Percentiles rank a stretch among this genome's conserved stretches.
phyloP scores from a whole-genome alignment of 2,113 vertebrate species.

The Leiothrix lutea region DNA sequence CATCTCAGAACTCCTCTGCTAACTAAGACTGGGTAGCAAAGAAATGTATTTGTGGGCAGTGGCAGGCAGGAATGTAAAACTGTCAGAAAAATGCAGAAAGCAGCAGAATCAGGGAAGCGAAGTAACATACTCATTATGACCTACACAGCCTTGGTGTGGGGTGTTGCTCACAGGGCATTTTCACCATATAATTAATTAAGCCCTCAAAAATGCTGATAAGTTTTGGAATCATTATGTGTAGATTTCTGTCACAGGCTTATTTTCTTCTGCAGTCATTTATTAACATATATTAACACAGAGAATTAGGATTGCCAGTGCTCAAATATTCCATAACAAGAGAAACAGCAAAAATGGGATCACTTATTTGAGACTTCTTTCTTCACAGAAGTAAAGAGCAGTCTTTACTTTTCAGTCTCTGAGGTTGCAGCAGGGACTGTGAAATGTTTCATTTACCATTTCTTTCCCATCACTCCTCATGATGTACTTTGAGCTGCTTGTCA shows the following conservation, averaged over 20 bases:
- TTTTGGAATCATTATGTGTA: neutral
- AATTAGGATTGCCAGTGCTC: neutral
- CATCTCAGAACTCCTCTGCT: neutral
- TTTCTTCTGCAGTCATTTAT: neutral
- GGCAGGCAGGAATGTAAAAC: neutral
- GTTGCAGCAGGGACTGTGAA: neutral
- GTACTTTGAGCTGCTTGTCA: neutral
- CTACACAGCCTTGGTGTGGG: neutral
- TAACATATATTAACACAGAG: neutral
- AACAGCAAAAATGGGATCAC: neutral
- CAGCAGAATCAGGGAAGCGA: neutral
- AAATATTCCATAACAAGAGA: neutral
- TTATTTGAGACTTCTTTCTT: neutral
- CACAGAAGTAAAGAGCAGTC: neutral
- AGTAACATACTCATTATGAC: neutral
- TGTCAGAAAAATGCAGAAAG: neutral
- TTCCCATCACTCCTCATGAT: neutral
- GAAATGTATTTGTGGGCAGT: neutral
- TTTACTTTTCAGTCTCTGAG: neutral
- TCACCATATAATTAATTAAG: neutral
- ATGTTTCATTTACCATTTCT: neutral
- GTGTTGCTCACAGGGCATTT: neutral
- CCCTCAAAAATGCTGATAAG: neutral
- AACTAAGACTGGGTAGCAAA: neutral
- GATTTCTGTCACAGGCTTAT: neutral